Evolutionary conservation across 2,888 invertebrate species (phyloP), one percentile per base, ranked within the genome.

Genomic region (Taenaris catops): DNA sequence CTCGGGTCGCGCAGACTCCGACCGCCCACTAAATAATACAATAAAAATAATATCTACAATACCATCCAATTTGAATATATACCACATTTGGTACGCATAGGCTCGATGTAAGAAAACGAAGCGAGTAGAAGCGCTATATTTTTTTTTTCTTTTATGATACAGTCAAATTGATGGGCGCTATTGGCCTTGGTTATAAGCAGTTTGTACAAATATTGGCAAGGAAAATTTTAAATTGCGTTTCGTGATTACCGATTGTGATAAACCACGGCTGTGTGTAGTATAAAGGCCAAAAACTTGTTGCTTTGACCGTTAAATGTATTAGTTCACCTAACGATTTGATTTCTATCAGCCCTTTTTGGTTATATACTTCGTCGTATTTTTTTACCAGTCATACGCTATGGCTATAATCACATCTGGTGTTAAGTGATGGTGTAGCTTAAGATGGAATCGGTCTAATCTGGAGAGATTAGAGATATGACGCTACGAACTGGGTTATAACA

Each of bases 41-140:
- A 81, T 79, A 78, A 78, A 78, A 75, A 76, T 78, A 76, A 74
- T 31, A 31, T 23, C 31, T 70, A 75, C 64, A 68, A 71, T 69
- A 56, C 61, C 50, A 59, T 63, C 67, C 58, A 54, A 73, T 75
- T 73, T 76, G 68, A 74, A 76, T 78, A 62, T 64, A 51, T 60
- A 29, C 16, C 18, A 44, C 48, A 53, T 48, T 54, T 40, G 25
- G 52, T 58, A 56, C 46, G 41, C 48, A 51, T 48, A 38, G 44
- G 33, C 32, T 16, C 36, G 35, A 11, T 25, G 20, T 12, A 3
- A 11, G 3, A 18, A 14, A 17, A 20, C 25, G 19, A 24, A 4
- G 31, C 8, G 16, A n/a, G 31, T 31, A 2, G 6, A 17, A 17
- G 6, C 26, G 23, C 25, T 14, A 14, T 14, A 14, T 14, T 3